Conservation (phyloP, 2,888 invertebrate species). For the Disparrhopalites patrizii region DNA sequence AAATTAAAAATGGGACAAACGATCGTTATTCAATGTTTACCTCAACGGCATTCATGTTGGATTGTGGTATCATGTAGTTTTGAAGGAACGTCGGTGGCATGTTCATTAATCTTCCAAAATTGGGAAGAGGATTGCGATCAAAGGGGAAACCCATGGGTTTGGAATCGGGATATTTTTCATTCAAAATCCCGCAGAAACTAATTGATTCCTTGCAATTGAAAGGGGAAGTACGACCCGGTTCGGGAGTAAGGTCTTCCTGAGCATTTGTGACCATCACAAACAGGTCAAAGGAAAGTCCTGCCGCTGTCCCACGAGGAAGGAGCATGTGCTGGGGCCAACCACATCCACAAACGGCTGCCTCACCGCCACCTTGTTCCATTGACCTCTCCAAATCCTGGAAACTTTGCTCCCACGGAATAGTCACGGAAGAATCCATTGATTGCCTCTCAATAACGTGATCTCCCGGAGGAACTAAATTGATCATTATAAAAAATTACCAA, state of each 20-base stretch:
- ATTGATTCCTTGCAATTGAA: conserved; percentile 66
- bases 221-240: not conserved
- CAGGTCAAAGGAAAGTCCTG: conserved; percentile 49
- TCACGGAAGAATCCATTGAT: conserved; percentile 71
- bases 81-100: not conserved
- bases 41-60: conserved; percentile 4
- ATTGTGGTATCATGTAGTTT: not conserved
- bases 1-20: not conserved
- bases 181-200: conserved; percentile 74
- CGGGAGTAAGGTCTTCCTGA: not conserved
- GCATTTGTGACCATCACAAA: conserved; percentile 50
- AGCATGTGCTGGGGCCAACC: conserved; percentile 50
- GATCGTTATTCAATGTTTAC: not conserved
- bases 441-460: conserved; percentile 51
- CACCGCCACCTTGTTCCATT: too few relatives aligned
- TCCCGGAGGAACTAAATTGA: not conserved
- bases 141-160: conserved; percentile 82
- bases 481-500: not conserved
- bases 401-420: conserved; percentile 75
- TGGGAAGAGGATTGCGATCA: conserved; percentile 55
- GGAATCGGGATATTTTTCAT: conserved; percentile 72
- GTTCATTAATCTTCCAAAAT: not conserved
- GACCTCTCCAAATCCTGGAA: conserved; percentile 64
- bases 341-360: conserved; percentile 48
- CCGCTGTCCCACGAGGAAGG: conserved; percentile 48